These are phyloP conservation scores for Hydrochoerus hydrochaeris DNA, from an alignment of 2,113 vertebrate genomes.

Conservation along the genomic window DNA sequence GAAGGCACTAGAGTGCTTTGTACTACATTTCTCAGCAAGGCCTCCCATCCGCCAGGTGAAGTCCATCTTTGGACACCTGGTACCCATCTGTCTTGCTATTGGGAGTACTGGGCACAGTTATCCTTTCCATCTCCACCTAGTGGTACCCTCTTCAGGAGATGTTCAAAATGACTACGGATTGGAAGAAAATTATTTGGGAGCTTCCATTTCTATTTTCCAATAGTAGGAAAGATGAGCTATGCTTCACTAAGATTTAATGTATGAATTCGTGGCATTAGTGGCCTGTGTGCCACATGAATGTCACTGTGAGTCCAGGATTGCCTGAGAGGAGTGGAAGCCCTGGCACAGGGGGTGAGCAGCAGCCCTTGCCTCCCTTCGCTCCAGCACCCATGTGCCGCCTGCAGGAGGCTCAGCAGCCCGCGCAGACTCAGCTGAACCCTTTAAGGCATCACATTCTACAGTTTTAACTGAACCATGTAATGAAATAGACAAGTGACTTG, in stretches of 20 bases:
- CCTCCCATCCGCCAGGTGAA: not conserved
- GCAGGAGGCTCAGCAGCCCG: not conserved
- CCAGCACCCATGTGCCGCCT: rapidly evolving
- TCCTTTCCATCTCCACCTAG: not conserved
- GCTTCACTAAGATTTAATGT: not conserved
- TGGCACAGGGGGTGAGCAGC: rapidly evolving
- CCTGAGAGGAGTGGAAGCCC: not conserved
- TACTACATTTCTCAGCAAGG: not conserved
- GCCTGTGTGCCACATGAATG: not conserved
- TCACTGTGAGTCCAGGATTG: not conserved
- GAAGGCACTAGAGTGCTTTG: not conserved
- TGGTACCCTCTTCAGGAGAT: not conserved
- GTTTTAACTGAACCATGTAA: not conserved
- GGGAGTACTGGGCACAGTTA: not conserved
- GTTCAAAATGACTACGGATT: not conserved
- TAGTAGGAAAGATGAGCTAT: not conserved
- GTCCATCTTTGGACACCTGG: not conserved
- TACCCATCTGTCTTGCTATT: not conserved
- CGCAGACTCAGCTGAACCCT: not conserved
- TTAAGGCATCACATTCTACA: not conserved
- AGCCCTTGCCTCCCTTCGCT: no score
- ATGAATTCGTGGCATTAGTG: rapidly evolving
- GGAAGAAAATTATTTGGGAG: not conserved
- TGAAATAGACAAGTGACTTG: not conserved
- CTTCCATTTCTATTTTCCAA: not conserved